Base-by-base conservation (phyloP, 1,140 invertebrate genomes). In the Drosophila micromelanica region DNA sequence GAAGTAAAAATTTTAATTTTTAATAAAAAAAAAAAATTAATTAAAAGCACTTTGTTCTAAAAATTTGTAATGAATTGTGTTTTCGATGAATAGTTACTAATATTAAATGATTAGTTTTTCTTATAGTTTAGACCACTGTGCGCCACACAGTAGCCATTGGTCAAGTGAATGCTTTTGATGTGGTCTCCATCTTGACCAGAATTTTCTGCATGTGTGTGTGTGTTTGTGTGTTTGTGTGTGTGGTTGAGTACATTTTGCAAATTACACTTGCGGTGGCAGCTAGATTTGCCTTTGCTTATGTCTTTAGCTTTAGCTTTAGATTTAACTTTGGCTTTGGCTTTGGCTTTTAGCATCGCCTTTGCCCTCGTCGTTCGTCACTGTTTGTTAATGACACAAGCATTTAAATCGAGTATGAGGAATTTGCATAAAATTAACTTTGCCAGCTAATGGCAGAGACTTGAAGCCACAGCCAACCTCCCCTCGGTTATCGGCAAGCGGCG, bases 231-330 rank as follows among this genome's bases (percentile, higher is more conserved):
- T 40, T 3, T 65, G 43, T 23, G 43, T 76, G 62, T 73, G 73
- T 52, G 81, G 79, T 76, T 71, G 67, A 68, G 51, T 80, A 67
- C 81, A 85, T 85, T 85, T 85, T 69, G 62, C 81, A 85, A 85
- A 85, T 85, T 85, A 64, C 69, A 84, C 78, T 85, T 85, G 80
- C 65, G 80, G 80, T 85, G 51, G 63, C 46, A 20, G 9, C 37
- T 59, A 77, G 75, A 69, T 60, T 67, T 72, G 46, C 62, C 27
- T 54, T 62, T 46, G 37, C 23, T 27, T 27, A 27, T 27, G 40
- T 61, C 49, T 45, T 52, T 23, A 17, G 42, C 48, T 55, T 27
- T 23, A 27, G 23, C 1, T 17, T 17, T 17, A 17, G 2, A n/a
- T n/a, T n/a, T n/a, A n/a, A n/a, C 23, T 27, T 27, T 35, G n/a